Conservation (phyloP, 2,888 invertebrate species). For the Mermis nigrescens region DNA sequence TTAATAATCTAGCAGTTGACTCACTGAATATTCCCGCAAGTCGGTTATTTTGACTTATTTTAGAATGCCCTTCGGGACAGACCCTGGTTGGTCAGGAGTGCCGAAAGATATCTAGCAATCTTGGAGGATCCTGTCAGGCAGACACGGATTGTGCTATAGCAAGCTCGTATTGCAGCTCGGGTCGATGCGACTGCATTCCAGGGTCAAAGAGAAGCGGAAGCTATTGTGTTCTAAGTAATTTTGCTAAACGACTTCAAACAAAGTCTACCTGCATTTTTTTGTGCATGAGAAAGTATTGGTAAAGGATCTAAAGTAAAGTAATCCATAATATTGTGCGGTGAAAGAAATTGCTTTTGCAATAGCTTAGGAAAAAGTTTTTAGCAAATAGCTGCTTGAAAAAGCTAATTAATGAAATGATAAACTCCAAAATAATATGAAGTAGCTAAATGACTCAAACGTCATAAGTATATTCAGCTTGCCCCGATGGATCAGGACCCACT, state of each 20-base stretch:
- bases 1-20: too few relatives aligned
- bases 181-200: slow-evolving; percentile 25
- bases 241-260: too few relatives aligned
- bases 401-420: too few relatives aligned
- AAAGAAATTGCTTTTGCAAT: too few relatives aligned
- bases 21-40: too few relatives aligned
- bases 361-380: too few relatives aligned
- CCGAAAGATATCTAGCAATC: neutral
- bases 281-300: too few relatives aligned
- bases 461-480: slow-evolving; percentile 23
- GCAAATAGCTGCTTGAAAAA: too few relatives aligned
- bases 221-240: slow-evolving; percentile 14
- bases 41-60: slow-evolving; percentile 9
- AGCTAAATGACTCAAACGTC: neutral
- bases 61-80: neutral
- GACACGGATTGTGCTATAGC: slow-evolving; percentile 28
- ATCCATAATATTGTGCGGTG: too few relatives aligned
- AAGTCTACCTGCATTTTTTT: too few relatives aligned
- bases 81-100: neutral
- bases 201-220: slow-evolving; percentile 25
- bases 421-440: too few relatives aligned
- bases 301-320: too few relatives aligned
- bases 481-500: slow-evolving; percentile 28
- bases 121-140: slow-evolving; percentile 8
- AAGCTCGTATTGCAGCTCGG: slow-evolving; percentile 24